Evolutionary conservation across 2,888 invertebrate genomes (phyloP).

Genomic region (Barypeithes pellucidus): DNA sequence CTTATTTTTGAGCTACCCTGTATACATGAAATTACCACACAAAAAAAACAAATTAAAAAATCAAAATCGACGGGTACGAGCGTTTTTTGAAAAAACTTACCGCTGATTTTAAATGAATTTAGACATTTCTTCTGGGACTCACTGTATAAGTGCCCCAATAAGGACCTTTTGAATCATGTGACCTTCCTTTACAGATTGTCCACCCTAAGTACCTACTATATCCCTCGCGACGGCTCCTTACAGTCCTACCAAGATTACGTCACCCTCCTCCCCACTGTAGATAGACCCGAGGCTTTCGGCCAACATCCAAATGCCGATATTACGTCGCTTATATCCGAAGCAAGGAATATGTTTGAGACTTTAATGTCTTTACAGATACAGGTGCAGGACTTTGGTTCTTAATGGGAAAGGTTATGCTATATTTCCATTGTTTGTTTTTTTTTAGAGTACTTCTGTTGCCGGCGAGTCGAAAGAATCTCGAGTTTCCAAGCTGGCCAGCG

Average conservation of each 20-base stretch:
- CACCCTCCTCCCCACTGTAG: conserved; percentile 82
- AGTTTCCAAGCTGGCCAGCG: conserved; percentile 79
- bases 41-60: too few species aligned
- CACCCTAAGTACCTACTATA: conserved; percentile 82
- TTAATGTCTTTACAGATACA: conserved; percentile 85
- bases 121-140: too few species aligned
- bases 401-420: too few species aligned
- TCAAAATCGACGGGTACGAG: too few species aligned
- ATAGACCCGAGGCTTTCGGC: conserved; percentile 91
- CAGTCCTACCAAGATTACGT: conserved; percentile 88
- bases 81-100: too few species aligned
- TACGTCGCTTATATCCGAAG: conserved; percentile 87
- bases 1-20: too few species aligned
- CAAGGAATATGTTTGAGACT: conserved; percentile 83
- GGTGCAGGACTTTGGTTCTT: too few species aligned
- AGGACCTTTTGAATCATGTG: background rate
- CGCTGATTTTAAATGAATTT: too few species aligned
- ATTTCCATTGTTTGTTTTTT: too few species aligned
- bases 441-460: conserved; percentile 68
- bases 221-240: conserved; percentile 87
- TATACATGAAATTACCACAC: too few species aligned
- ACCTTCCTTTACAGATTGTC: conserved; percentile 76
- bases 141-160: too few species aligned
- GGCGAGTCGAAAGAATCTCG: conserved; percentile 80
- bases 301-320: conserved; percentile 94